Percentiles rank a stretch among this genome's conserved stretches.
Evolutionary conservation across 1,140 invertebrate genomes (phyloP).

Genomic region (Maconellicoccus hirsutus): DNA sequence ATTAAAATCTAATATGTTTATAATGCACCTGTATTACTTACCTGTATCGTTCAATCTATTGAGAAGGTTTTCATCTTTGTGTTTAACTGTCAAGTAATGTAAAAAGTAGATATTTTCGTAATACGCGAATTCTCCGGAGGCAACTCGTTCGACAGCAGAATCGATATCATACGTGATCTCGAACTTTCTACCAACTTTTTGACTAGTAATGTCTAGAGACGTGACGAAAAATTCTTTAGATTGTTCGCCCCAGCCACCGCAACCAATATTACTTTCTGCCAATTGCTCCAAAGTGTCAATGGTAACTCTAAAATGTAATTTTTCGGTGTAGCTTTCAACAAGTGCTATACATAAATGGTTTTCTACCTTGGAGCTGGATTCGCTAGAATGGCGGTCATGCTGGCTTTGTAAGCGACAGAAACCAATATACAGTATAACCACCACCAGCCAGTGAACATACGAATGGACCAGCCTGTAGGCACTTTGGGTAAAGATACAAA

Average conservation of each 20-base stretch:
- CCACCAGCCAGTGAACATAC: slow-evolving; percentile 68
- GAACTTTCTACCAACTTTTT: slow-evolving; percentile 53
- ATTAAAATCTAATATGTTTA: not conserved
- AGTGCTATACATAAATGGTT: no score
- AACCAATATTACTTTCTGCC: slow-evolving; percentile 41
- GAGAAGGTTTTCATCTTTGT: slow-evolving; percentile 19
- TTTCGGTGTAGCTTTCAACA: no score
- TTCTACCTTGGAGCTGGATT: slow-evolving; percentile 53
- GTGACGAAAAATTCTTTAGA: slow-evolving; percentile 54
- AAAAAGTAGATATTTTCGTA: slow-evolving; percentile 68
- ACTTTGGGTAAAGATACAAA: slow-evolving; percentile 60
- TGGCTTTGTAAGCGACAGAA: slow-evolving; percentile 62
- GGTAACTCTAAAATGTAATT: slow-evolving; percentile 44
- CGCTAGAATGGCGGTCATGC: slow-evolving; percentile 67
- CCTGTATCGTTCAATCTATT: slow-evolving; percentile 18
- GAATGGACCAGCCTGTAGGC: slow-evolving; percentile 59
- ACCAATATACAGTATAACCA: slow-evolving; percentile 71
- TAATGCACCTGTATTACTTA: not conserved
- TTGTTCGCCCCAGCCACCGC: slow-evolving; percentile 55
- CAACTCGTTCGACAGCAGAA: slow-evolving; percentile 40
- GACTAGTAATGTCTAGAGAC: slow-evolving; percentile 42
- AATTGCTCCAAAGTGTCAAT: slow-evolving; percentile 61
- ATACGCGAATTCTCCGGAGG: slow-evolving; percentile 56
- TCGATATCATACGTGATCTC: slow-evolving; percentile 36
- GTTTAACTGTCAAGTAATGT: slow-evolving; percentile 43